Conservation (phyloP, 1,140 invertebrate genomes). For the Calephelis virginiensis region DNA sequence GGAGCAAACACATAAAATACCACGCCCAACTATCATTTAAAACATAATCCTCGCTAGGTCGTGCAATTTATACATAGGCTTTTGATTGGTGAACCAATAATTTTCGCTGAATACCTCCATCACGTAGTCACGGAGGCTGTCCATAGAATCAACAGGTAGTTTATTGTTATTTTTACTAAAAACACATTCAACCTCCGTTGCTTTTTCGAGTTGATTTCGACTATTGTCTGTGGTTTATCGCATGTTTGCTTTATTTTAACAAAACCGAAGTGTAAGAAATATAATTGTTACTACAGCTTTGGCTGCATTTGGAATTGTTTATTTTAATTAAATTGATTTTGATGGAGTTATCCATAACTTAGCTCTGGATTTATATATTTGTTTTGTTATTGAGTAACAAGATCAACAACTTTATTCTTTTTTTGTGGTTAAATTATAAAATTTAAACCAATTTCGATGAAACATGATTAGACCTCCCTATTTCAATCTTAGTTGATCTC, state of each 20-base stretch:
- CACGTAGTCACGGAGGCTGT: constrained; percentile 19
- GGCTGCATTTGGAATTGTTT: no score
- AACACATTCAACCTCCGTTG: constrained; percentile 7
- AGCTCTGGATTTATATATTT: no score
- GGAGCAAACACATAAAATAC: constrained; percentile 1
- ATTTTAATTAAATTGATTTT: constrained; percentile 16
- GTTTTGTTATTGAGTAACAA: no score
- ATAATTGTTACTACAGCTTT: no score
- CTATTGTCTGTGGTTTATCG: not conserved
- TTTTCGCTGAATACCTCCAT: constrained; percentile 20
- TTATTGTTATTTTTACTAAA: constrained; percentile 23
- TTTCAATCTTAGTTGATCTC: no score
- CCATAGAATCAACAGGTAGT: constrained; percentile 23
- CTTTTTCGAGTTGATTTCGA: not conserved
- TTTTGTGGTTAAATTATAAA: no score
- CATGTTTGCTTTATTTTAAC: not conserved
- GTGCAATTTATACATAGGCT: constrained; percentile 16
- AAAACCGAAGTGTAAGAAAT: no score
- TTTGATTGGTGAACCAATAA: constrained; percentile 25
- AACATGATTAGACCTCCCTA: no score
- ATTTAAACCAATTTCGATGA: no score
- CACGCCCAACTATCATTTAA: constrained; percentile 23
- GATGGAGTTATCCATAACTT: not conserved
- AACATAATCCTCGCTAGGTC: constrained; percentile 19
- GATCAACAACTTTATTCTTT: no score